Conservation (phyloP, 2,797 vertebrate genomes). For the Meda fulgida region DNA sequence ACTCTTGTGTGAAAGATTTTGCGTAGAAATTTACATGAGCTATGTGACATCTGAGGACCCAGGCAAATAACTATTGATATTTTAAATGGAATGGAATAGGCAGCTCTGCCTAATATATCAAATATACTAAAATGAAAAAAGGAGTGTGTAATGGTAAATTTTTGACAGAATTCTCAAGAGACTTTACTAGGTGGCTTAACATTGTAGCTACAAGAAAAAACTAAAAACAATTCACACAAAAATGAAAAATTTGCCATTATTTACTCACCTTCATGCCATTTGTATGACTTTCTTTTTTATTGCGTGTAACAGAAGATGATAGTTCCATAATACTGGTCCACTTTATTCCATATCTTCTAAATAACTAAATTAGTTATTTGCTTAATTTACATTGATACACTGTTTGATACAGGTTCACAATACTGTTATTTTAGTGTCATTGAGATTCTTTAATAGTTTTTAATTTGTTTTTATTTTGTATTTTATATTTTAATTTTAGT, state of each 20-base stretch:
- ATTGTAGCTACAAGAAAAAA: neutral
- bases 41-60: constrained; percentile 47
- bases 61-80: constrained; percentile 32
- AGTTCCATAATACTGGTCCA: neutral
- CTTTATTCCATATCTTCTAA: neutral
- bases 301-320: neutral
- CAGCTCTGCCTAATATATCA: constrained; percentile 16
- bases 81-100: constrained; percentile 26
- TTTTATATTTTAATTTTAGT: no score
- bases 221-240: neutral
- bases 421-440: no score
- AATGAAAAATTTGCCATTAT: neutral
- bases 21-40: constrained; percentile 47
- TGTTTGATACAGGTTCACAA: no score
- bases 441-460: no score
- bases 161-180: constrained; percentile 25
- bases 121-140: constrained; percentile 29
- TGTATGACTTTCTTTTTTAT: neutral
- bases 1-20: constrained; percentile 54
- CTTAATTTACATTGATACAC: no score
- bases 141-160: constrained; percentile 3
- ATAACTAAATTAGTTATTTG: no score
- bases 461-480: no score
- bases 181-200: constrained; percentile 15
- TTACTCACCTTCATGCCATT: neutral